Evolutionary conservation across 1,140 invertebrate genomes (phyloP).

Genomic region (Manduca sexta): DNA sequence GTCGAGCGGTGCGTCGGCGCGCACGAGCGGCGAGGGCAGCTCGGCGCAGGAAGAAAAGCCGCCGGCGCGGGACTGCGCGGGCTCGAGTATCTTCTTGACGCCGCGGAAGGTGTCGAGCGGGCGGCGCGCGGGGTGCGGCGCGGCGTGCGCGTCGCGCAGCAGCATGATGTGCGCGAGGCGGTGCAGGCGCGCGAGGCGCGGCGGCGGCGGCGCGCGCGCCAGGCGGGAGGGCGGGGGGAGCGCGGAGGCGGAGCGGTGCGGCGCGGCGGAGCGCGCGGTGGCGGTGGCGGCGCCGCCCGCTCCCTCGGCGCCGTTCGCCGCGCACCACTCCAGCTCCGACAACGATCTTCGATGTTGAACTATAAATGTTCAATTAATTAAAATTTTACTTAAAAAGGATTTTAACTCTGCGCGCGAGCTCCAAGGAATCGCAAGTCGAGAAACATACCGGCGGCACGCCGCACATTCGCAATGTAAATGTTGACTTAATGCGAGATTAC

Average conservation of each 20-base stretch:
- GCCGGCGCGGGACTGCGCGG: slow-evolving; percentile 47
- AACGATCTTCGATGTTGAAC: slow-evolving; percentile 77
- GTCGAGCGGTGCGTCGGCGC: slow-evolving; percentile 15
- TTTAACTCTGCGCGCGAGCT: too few species aligned
- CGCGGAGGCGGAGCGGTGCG: slow-evolving; percentile 33
- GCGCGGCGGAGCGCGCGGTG: slow-evolving; percentile 8
- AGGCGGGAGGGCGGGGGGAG: slow-evolving; percentile 23
- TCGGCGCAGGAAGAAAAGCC: slow-evolving; percentile 80
- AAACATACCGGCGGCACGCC: too few species aligned
- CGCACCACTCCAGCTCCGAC: slow-evolving; percentile 77
- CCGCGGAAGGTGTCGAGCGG: slow-evolving; percentile 67
- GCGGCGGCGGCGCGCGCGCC: slow-evolving; percentile 31
- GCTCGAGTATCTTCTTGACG: slow-evolving; percentile 85
- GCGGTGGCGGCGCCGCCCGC: slow-evolving; percentile 14
- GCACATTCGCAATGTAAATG: too few species aligned
- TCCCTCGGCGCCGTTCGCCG: slow-evolving; percentile 6
- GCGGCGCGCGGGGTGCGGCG: slow-evolving; percentile 31
- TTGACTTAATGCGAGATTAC: too few species aligned
- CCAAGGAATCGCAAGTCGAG: too few species aligned
- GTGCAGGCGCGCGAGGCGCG: slow-evolving; percentile 62
- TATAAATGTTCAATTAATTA: too few species aligned
- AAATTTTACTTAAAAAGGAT: too few species aligned
- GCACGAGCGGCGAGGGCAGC: slow-evolving; percentile 74
- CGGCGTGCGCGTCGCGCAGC: slow-evolving; percentile 81
- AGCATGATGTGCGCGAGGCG: slow-evolving; percentile 85